Base-by-base conservation (phyloP, 2,888 invertebrate species). In the Nymphalis polychloros region DNA sequence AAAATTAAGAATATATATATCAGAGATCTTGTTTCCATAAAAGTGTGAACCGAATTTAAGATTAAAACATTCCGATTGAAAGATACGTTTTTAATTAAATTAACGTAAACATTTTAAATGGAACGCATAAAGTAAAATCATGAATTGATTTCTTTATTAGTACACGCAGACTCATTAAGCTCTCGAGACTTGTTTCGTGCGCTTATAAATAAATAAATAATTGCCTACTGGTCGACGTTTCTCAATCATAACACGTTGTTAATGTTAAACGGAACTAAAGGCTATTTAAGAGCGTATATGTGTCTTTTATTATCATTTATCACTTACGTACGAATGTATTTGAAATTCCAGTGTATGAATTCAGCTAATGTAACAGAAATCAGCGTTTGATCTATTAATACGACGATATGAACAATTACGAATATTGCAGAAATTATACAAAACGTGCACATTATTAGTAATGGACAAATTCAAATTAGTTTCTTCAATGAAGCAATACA, bases 131-230 rank as follows among this genome's bases (percentile, higher is more conserved):
- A 64, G 35, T 52, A 49, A 46, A 64, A 47, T 50, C 52, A 68
- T 52, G 66, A 69, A 69, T 64, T 71, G 63, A 69, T 66, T 71
- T 68, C 65, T 71, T 71, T 71, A 71, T 63, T 69, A 69, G 61
- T 71, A 50, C 63, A 67, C 69, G 55, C 48, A 48, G 66, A 64
- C 64, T 70, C 41, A 59, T 69, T 64, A 67, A 69, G 48, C 62
- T 53, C 59, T 62, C 50, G 59, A 49, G 50, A 68, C 68, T 63
- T 57, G 71, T 66, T 68, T 63, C 49, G 59, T 46, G 50, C 62
- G 48, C 46, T 57, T 60, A 71, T 71, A 68, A 66, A 68, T 68
- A 71, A 68, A 68, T 52, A 62, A 61, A 41, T 67, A 63, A 66
- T 67, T 41, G 48, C 59, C 46, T 31, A 52, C 47, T 27, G 59